Conservation (phyloP, 2,797 vertebrate genomes). For the Oophaga sylvatica region DNA sequence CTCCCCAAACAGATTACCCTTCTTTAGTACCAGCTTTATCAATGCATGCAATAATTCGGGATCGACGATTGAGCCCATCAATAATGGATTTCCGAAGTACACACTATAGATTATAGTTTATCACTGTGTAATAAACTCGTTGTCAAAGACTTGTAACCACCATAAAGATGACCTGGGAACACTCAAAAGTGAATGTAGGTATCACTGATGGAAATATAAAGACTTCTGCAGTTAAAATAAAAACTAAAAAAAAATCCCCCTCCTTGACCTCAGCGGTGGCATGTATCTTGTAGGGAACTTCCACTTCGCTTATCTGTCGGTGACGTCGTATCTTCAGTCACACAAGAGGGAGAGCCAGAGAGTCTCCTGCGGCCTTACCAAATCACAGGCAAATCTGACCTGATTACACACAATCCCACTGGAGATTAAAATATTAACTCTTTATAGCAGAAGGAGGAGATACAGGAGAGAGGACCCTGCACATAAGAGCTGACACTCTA, state of each 20-base stretch:
- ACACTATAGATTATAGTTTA: neutral
- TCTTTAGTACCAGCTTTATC: no score
- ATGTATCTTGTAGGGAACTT: neutral
- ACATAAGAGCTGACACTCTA: no score
- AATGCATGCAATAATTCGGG: neutral
- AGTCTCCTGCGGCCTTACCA: constrained; percentile 7
- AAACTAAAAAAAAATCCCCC: neutral
- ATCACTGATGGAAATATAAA: constrained; percentile 4
- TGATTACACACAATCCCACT: neutral
- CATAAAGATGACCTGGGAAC: neutral
- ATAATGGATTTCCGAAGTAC: neutral
- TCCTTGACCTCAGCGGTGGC: neutral
- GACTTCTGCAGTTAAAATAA: constrained; percentile 7
- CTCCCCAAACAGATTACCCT: no score
- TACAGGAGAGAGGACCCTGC: no score
- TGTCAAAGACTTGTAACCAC: neutral
- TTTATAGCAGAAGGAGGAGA: no score
- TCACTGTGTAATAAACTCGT: neutral
- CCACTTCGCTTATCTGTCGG: neutral
- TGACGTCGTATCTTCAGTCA: constrained; percentile 4
- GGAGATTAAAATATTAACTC: neutral
- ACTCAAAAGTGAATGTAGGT: neutral
- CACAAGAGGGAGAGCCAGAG: constrained; percentile 15
- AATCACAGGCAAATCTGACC: neutral
- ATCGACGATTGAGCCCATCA: neutral